These are phyloP conservation scores for Onychomys leucogaster DNA, from an alignment of 2,797 vertebrate genomes.

Conservation along the genomic window DNA sequence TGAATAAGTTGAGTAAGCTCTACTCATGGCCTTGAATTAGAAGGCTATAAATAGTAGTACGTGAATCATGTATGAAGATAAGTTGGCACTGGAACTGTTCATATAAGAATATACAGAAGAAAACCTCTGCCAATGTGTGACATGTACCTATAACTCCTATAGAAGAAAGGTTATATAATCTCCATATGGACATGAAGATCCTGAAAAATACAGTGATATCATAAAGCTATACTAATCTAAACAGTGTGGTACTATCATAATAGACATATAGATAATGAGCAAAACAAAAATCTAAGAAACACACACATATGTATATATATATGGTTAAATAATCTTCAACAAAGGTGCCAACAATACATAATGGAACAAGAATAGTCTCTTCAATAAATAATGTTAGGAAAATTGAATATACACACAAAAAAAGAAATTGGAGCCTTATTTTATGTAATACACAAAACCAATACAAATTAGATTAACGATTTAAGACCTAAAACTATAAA, in stretches of 20 bases:
- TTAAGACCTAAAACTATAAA: background rate
- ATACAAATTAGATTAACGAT: background rate
- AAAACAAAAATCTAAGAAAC: background rate
- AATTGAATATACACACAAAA: background rate
- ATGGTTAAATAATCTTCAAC: background rate
- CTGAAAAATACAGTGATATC: background rate
- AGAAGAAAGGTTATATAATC: background rate
- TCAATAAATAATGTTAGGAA: background rate
- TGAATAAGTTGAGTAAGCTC: background rate
- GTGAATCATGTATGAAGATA: background rate
- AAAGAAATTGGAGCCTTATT: background rate
- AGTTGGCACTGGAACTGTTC: background rate
- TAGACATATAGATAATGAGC: background rate
- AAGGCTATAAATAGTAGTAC: background rate
- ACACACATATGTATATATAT: background rate
- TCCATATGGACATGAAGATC: background rate
- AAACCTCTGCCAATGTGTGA: background rate
- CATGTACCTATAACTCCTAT: background rate
- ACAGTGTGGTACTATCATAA: background rate
- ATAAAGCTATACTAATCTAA: background rate
- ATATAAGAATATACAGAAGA: background rate
- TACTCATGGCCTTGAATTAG: background rate
- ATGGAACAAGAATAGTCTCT: background rate
- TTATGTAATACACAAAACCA: background rate
- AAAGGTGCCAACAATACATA: background rate